Percentiles rank a stretch among this genome's conserved stretches.
phyloP scores from a whole-genome alignment of 2,888 invertebrate species.

The Cryptosula pallasiana region DNA sequence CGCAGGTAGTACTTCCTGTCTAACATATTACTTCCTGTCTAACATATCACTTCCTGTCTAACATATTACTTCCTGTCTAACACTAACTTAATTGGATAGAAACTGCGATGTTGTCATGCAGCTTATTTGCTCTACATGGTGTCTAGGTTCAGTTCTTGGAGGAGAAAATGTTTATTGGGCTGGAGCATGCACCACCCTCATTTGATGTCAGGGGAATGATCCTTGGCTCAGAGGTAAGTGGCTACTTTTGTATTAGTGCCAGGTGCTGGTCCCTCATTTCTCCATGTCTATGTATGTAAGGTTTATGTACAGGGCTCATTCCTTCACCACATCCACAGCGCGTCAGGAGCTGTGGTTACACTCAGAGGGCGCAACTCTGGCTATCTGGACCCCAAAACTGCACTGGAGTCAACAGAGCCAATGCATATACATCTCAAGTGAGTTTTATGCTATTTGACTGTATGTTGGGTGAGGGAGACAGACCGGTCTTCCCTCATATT shows the following conservation, averaged over 20 bases:
- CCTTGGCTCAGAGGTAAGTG: conserved; percentile 59
- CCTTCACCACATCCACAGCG: conserved; percentile 70
- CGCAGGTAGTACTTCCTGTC: no score
- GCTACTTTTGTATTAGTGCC: neutral
- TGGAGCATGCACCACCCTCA: conserved; percentile 70
- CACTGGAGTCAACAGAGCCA: conserved; percentile 64
- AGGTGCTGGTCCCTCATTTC: neutral
- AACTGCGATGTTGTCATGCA: no score
- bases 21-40: no score
- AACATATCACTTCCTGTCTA: no score
- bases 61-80: no score
- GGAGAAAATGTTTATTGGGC: conserved; percentile 72
- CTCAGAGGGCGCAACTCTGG: conserved; percentile 67
- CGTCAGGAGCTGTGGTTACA: conserved; percentile 72
- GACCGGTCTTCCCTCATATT: no score
- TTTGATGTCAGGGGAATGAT: conserved; percentile 72
- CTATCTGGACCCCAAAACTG: conserved; percentile 59
- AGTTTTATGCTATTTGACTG: conserved; percentile 40
- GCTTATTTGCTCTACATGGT: no score
- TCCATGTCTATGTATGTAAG: conserved; percentile 30
- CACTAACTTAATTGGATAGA: no score
- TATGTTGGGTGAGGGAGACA: no score
- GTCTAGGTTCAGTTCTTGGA: conserved; percentile 52
- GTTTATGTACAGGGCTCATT: no score
- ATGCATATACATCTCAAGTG: conserved; percentile 71